Conservation (phyloP, 53 echinoderm and acorn worm species). For the Antedon mediterranea region DNA sequence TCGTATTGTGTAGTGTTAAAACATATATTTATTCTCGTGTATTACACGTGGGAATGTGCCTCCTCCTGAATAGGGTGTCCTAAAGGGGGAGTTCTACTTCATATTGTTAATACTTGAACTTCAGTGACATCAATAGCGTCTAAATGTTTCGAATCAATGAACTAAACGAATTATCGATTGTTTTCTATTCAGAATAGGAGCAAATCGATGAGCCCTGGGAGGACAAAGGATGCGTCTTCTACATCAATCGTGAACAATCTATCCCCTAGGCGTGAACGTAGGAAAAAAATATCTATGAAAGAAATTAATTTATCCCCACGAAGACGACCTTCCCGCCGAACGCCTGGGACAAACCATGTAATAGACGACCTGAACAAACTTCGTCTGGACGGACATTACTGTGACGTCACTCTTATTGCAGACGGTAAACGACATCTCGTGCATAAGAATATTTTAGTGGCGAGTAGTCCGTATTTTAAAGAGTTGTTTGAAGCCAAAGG, state of each 20-base stretch:
- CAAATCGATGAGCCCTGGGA: background rate
- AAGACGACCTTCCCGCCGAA: background rate
- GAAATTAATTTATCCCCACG: background rate
- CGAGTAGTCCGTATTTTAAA: slow-evolving; percentile 30
- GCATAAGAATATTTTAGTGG: slow-evolving; percentile 23
- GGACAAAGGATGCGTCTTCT: background rate
- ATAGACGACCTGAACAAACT: background rate
- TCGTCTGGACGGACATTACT: slow-evolving; percentile 1
- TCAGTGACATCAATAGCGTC: too few relatives aligned
- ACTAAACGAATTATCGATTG: background rate
- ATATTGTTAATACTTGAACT: too few relatives aligned
- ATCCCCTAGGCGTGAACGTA: slow-evolving; percentile 10
- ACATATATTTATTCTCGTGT: too few relatives aligned
- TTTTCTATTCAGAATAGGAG: background rate
- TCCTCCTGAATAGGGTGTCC: too few relatives aligned
- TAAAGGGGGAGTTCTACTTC: too few relatives aligned
- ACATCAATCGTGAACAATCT: slow-evolving; percentile 10
- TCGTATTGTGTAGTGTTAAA: too few relatives aligned
- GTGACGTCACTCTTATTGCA: slow-evolving; percentile 25
- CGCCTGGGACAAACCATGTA: background rate
- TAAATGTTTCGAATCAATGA: too few relatives aligned
- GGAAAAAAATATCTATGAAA: background rate
- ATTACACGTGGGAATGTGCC: too few relatives aligned
- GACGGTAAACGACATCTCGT: slow-evolving; percentile 15
- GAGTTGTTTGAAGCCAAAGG: slow-evolving; percentile 6